Evolutionary conservation across 64 coral and sea anemone species (phyloP).

Genomic region (Dendrophyllia cribrosa): DNA sequence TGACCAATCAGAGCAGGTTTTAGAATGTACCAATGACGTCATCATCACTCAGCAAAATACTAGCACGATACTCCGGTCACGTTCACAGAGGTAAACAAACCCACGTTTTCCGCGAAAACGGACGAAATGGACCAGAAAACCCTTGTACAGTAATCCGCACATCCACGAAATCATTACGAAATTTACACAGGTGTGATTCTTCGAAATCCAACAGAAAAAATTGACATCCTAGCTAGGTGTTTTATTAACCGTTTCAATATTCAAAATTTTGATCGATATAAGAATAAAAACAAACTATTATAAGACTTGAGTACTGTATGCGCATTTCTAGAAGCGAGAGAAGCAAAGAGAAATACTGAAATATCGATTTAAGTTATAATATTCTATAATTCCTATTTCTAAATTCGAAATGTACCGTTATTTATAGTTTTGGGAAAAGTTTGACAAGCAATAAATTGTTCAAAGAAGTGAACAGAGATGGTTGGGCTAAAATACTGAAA

Average conservation of each 20-base stretch:
- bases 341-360: no score
- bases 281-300: no score
- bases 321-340: no score
- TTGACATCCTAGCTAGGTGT: neutral
- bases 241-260: neutral
- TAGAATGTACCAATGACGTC: neutral
- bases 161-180: neutral
- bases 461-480: no score
- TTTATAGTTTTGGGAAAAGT: no score
- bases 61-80: slow-evolving; percentile 37
- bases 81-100: slow-evolving; percentile 40
- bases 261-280: neutral
- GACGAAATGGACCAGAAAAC: neutral
- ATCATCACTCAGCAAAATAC: slow-evolving; percentile 52
- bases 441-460: no score
- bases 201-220: neutral
- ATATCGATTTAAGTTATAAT: no score
- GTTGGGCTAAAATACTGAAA: neutral
- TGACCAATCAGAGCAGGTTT: neutral
- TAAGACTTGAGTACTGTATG: no score
- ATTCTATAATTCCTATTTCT: no score
- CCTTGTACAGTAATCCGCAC: neutral
- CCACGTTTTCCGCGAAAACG: slow-evolving; percentile 12
- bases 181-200: neutral
- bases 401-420: no score